Conservation (phyloP, 2,888 invertebrate genomes). For the Mimumesa dahlbomi region DNA sequence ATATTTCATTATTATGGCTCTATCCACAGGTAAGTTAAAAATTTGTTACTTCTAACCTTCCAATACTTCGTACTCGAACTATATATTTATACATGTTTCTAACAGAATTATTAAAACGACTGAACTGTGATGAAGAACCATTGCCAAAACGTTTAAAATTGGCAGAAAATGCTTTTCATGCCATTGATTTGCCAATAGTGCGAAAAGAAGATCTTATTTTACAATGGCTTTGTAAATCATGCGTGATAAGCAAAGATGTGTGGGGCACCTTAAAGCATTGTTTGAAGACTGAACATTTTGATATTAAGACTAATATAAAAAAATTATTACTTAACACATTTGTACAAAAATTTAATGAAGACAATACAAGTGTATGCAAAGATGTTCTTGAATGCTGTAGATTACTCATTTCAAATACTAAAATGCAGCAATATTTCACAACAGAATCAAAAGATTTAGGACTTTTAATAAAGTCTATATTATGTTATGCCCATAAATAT, state of each 20-base stretch:
- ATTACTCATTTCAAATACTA: slow-evolving; percentile 53
- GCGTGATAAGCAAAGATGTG: slow-evolving; percentile 26
- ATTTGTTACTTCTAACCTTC: slow-evolving; percentile 4
- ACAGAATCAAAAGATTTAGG: slow-evolving; percentile 53
- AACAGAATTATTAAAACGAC: slow-evolving; percentile 81
- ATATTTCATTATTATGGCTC: slow-evolving; percentile 51
- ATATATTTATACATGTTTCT: slow-evolving; percentile 1
- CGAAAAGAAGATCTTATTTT: slow-evolving; percentile 82
- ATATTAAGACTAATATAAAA: slow-evolving; percentile 60
- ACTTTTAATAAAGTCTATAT: slow-evolving; percentile 52
- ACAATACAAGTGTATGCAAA: slow-evolving; percentile 17
- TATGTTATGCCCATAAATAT: slow-evolving; percentile 43
- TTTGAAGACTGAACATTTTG: slow-evolving; percentile 51
- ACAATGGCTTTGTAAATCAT: slow-evolving; percentile 80
- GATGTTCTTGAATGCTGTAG: slow-evolving; percentile 60
- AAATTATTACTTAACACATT: slow-evolving; percentile 59
- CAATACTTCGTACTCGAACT: slow-evolving; percentile 1
- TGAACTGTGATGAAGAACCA: slow-evolving; percentile 80
- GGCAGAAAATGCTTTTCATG: slow-evolving; percentile 82
- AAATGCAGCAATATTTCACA: slow-evolving; percentile 64
- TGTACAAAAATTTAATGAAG: slow-evolving; percentile 47
- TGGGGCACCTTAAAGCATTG: slow-evolving; percentile 66
- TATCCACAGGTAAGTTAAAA: slow-evolving; percentile 52
- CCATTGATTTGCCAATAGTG: slow-evolving; percentile 81
- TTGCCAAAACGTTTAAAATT: slow-evolving; percentile 82